Conservation (phyloP, 2,888 invertebrate species). For the Enchytraeus crypticus region DNA sequence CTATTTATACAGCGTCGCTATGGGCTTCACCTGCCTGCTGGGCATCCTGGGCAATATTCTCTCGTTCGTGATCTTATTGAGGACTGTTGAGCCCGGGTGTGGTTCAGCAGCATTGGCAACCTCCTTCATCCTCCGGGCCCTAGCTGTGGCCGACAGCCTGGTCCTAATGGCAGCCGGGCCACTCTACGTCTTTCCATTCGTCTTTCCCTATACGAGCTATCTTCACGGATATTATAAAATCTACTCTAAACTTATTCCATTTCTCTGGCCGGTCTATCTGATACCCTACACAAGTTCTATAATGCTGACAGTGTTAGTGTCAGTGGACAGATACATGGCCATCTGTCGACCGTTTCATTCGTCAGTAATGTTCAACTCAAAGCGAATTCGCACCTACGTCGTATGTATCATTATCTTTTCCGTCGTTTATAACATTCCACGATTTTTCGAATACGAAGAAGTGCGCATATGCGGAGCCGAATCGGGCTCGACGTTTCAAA, state of each 20-base stretch:
- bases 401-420: slow-evolving; percentile 22
- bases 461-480: slow-evolving; percentile 4
- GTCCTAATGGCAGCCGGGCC: slow-evolving; percentile 27
- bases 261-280: slow-evolving; percentile 28
- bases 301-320: slow-evolving; percentile 27
- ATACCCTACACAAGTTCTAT: slow-evolving; percentile 29
- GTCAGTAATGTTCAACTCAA: slow-evolving; percentile 9
- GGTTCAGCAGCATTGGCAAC: slow-evolving; percentile 19
- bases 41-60: slow-evolving; percentile 27
- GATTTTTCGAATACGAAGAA: slow-evolving; percentile 29
- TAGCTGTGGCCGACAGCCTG: slow-evolving; percentile 29
- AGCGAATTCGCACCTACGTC: slow-evolving; percentile 16
- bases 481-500: slow-evolving; percentile 16
- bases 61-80: slow-evolving; percentile 24
- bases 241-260: slow-evolving; percentile 23
- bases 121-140: slow-evolving; percentile 23
- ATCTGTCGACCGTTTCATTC: slow-evolving; percentile 26
- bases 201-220: slow-evolving; percentile 18
- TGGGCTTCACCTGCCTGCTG: slow-evolving; percentile 22
- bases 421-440: slow-evolving; percentile 30
- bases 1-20: slow-evolving; percentile 21
- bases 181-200: slow-evolving; percentile 21
- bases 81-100: too few relatives aligned
- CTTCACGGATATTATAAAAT: slow-evolving; percentile 11
- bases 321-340: slow-evolving; percentile 29